Evolutionary conservation across 2,888 invertebrate species (phyloP).

Genomic region (Erpobdella octoculata): DNA sequence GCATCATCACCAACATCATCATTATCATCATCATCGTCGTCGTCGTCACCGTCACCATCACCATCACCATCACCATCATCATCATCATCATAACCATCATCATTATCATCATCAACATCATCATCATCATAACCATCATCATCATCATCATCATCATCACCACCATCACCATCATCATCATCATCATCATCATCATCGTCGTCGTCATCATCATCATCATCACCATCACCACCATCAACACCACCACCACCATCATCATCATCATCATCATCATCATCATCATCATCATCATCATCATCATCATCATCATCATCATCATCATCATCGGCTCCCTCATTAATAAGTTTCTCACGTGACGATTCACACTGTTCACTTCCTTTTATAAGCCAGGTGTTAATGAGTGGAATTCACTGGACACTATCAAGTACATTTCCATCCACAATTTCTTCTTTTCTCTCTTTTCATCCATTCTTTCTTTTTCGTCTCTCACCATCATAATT

Average conservation of each 20-base stretch:
- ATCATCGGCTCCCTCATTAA: too few relatives aligned
- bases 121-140: background rate
- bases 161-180: too few relatives aligned
- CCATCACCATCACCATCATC: background rate
- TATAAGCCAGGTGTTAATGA: too few relatives aligned
- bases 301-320: conserved; percentile 33
- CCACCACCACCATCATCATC: conserved; percentile 1
- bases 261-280: conserved; percentile 31
- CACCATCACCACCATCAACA: too few relatives aligned
- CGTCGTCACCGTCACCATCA: background rate
- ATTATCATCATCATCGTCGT: background rate
- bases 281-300: conserved; percentile 32
- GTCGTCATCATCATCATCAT: background rate
- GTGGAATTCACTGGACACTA: too few relatives aligned
- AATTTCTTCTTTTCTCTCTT: too few relatives aligned
- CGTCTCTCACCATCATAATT: too few relatives aligned
- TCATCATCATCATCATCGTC: background rate
- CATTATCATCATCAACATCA: background rate
- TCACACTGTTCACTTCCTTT: too few relatives aligned
- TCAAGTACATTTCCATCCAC: too few relatives aligned
- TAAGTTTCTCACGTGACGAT: too few relatives aligned
- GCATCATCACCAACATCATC: background rate
- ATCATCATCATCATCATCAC: background rate
- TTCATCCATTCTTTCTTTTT: too few relatives aligned
- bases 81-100: background rate